Evolutionary conservation across 2,113 vertebrate species (phyloP).

Genomic region (Excalfactoria chinensis): DNA sequence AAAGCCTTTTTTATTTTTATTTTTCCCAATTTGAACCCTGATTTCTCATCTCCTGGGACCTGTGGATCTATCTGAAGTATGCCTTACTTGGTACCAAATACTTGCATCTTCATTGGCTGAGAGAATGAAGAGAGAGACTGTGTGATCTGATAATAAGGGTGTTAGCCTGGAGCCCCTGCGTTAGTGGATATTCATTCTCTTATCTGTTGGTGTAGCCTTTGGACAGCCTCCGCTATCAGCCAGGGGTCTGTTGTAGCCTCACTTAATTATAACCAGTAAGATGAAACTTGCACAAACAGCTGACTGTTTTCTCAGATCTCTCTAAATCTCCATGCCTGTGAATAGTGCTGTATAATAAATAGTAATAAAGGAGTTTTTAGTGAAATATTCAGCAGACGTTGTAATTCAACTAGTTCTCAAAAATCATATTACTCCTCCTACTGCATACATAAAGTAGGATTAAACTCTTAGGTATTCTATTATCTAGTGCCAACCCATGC

Average conservation of each 20-base stretch:
- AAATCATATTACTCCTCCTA: background rate
- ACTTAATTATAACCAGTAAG: background rate
- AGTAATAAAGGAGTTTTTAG: background rate
- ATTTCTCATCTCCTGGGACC: background rate
- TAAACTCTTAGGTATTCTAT: background rate
- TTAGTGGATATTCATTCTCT: background rate
- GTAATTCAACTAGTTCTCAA: background rate
- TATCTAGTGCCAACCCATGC: background rate
- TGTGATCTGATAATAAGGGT: background rate
- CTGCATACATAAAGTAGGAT: background rate
- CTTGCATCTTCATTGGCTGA: background rate
- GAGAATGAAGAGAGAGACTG: background rate
- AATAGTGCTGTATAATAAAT: background rate
- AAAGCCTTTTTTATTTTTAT: background rate
- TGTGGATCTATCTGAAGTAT: background rate
- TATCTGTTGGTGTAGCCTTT: background rate
- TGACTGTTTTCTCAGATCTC: background rate
- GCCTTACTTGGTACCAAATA: background rate
- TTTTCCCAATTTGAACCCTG: background rate
- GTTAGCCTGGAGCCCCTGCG: background rate
- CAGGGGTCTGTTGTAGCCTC: background rate
- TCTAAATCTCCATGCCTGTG: background rate
- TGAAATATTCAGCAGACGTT: background rate
- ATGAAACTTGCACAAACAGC: background rate
- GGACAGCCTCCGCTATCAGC: background rate